Conservation (phyloP, 2,888 invertebrate species). For the Hemicrepidius hirtus region DNA sequence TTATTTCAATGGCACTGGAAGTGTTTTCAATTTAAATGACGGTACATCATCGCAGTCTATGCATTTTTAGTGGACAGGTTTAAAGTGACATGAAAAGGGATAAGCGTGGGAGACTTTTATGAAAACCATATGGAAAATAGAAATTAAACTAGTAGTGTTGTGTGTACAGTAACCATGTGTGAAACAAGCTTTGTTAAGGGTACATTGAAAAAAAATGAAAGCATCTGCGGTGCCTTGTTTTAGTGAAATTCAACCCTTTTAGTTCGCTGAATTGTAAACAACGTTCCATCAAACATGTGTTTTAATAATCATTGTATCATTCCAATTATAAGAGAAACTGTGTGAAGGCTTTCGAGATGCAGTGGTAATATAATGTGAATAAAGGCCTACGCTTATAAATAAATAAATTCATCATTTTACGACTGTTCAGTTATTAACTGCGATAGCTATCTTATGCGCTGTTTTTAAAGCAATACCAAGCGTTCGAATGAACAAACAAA, state of each 20-base stretch:
- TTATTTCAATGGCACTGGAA: slow-evolving; percentile 42
- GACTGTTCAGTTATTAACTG: no score
- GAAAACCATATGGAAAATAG: slow-evolving; percentile 41
- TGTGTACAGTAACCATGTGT: slow-evolving; percentile 41
- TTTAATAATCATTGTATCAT: background rate
- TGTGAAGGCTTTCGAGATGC: background rate
- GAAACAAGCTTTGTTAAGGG: slow-evolving; percentile 32
- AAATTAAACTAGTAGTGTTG: slow-evolving; percentile 36
- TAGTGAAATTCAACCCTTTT: slow-evolving; percentile 15
- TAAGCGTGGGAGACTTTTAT: slow-evolving; percentile 37
- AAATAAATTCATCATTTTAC: no score
- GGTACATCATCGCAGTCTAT: slow-evolving; percentile 27
- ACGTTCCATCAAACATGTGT: background rate
- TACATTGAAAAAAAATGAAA: slow-evolving; percentile 16
- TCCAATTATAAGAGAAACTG: background rate
- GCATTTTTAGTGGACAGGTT: slow-evolving; percentile 23
- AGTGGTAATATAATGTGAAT: background rate
- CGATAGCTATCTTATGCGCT: no score
- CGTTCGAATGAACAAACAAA: no score
- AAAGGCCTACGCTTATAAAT: no score
- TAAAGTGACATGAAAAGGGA: slow-evolving; percentile 16
- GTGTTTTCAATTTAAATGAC: slow-evolving; percentile 12
- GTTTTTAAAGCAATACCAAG: no score
- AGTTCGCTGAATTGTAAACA: background rate
- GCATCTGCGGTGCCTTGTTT: slow-evolving; percentile 23